Conservation (phyloP, 2,888 invertebrate genomes). For the Oasisia sp. region DNA sequence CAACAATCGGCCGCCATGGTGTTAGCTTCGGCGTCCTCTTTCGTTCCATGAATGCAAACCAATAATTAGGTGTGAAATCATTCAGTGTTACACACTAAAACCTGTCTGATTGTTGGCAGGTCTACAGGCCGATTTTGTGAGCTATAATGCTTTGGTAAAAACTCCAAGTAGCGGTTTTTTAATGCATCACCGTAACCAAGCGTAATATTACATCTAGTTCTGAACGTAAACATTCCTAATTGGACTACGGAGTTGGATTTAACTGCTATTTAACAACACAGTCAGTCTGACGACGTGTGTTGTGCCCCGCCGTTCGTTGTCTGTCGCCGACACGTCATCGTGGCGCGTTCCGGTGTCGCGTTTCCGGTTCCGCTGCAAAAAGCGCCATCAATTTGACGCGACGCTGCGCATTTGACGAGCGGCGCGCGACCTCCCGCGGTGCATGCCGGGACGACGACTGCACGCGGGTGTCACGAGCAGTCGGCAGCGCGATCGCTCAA, state of each 20-base stretch:
- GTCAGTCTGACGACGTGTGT: neutral
- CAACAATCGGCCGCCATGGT: neutral
- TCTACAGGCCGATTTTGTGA: neutral
- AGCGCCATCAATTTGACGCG: neutral
- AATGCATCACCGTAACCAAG: too few relatives aligned
- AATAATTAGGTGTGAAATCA: neutral
- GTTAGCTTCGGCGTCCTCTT: neutral
- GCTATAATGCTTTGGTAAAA: too few relatives aligned
- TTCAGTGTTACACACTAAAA: neutral
- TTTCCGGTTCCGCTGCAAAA: neutral
- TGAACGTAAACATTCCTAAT: neutral
- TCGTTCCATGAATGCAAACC: neutral
- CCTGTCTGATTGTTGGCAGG: neutral
- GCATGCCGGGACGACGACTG: neutral
- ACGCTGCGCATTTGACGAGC: neutral
- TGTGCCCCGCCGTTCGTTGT: neutral
- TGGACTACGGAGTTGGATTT: neutral
- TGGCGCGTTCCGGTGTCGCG: neutral
- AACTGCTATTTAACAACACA: neutral
- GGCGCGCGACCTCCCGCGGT: neutral
- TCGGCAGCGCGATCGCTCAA: neutral
- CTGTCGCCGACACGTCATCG: neutral
- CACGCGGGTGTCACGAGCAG: neutral
- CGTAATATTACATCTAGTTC: too few relatives aligned
- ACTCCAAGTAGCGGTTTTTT: neutral